Percentiles rank a stretch among this genome's conserved stretches.
Conservation (phyloP, 92 coral and sea anemone genomes). For the Palythoa caribaeorum region DNA sequence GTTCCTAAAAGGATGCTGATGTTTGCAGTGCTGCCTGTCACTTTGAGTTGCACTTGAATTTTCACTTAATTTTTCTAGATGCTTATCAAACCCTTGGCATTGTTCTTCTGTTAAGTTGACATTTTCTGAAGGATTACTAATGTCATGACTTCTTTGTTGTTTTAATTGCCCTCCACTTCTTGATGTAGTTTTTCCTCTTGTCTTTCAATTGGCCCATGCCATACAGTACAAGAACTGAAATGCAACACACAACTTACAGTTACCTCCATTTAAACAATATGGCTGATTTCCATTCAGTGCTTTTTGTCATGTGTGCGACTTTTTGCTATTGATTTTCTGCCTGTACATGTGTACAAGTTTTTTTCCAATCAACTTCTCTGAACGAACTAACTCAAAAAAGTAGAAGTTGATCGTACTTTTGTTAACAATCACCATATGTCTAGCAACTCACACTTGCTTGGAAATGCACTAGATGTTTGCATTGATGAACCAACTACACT, state of each 20-base stretch:
- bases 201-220: constrained; percentile 38
- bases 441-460: constrained; percentile 2
- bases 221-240: constrained; percentile 24
- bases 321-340: constrained; percentile 27
- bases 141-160: constrained; percentile 22
- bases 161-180: constrained; percentile 31
- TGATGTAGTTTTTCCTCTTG: constrained; percentile 26
- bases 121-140: constrained; percentile 16
- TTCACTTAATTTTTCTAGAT: constrained; percentile 17
- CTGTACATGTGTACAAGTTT: constrained; percentile 29
- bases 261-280: background rate
- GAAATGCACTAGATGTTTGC: constrained; percentile 4
- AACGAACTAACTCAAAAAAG: constrained; percentile 35
- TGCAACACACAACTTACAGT: constrained; percentile 15
- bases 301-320: background rate
- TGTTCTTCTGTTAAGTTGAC: constrained; percentile 9
- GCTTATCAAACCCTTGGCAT: constrained; percentile 34
- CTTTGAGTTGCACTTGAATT: constrained; percentile 13
- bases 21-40: background rate
- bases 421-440: background rate
- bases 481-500: background rate
- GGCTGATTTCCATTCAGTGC: constrained; percentile 27
- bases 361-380: background rate
- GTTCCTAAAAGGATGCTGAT: constrained; percentile 21
- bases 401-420: constrained; percentile 40